These are phyloP conservation scores for Melanogrammus aeglefinus DNA, from an alignment of 2,797 vertebrate species.

Conservation along the genomic window DNA sequence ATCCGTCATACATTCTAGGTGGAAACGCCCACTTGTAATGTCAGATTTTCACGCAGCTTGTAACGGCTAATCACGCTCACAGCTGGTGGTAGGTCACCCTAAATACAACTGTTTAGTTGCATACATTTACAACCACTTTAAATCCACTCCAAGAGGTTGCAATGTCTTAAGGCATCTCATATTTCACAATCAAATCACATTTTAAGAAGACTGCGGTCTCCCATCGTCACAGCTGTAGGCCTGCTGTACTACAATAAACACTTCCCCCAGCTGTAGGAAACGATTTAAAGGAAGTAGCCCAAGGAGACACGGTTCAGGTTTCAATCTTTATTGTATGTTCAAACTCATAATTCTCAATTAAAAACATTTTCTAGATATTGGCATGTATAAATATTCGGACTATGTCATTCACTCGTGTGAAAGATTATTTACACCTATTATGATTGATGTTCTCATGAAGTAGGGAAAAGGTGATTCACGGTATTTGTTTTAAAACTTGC, in stretches of 20 bases:
- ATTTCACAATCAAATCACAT: not conserved
- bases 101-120: not conserved
- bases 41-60: too few relatives aligned
- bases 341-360: constrained; percentile 66
- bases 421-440: constrained; percentile 73
- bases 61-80: too few relatives aligned
- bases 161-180: not conserved
- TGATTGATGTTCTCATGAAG: constrained; percentile 27
- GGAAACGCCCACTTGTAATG: too few relatives aligned
- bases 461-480: constrained; percentile 18
- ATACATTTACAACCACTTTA: not conserved
- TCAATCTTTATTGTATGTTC: constrained; percentile 74
- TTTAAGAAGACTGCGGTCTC: not conserved
- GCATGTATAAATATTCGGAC: constrained; percentile 57
- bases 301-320: constrained; percentile 54
- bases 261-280: not conserved
- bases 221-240: not conserved
- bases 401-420: constrained; percentile 70
- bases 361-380: constrained; percentile 66
- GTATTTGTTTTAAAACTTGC: constrained; percentile 22
- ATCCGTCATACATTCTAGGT: too few relatives aligned
- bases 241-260: not conserved
- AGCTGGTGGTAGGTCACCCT: too few relatives aligned
- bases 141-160: constrained; percentile 4
- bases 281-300: constrained; percentile 25